Conservation (phyloP, 1,140 invertebrate genomes). For the Globodera rostochiensis region DNA sequence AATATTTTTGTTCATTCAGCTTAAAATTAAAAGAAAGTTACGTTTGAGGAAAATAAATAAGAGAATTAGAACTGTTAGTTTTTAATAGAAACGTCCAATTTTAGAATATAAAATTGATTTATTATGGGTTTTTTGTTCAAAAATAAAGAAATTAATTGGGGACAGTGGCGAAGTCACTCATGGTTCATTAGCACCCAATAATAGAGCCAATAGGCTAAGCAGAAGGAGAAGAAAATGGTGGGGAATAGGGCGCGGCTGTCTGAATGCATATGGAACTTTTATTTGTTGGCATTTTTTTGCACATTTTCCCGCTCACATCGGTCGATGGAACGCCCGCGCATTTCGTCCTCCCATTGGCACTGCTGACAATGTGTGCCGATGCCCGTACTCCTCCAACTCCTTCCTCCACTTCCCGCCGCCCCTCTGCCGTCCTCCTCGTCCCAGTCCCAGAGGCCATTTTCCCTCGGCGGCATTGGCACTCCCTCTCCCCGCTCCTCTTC, state of each 20-base stretch:
- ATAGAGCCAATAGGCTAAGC: conserved; percentile 31
- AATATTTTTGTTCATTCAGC: conserved; percentile 14
- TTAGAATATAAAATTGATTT: no score
- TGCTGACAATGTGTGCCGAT: conserved; percentile 19
- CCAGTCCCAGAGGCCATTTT: not conserved
- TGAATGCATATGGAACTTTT: not conserved
- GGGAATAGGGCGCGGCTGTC: conserved; percentile 37
- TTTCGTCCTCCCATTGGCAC: conserved; percentile 40
- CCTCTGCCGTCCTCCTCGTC: not conserved
- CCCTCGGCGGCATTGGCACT: conserved; percentile 7
- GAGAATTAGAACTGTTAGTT: not conserved
- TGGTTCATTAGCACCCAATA: conserved; percentile 21
- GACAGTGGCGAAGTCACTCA: not conserved
- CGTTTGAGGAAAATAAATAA: not conserved
- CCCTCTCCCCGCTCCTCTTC: not conserved
- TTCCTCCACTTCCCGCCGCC: not conserved
- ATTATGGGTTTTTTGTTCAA: no score
- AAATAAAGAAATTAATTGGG: not conserved
- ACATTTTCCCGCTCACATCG: conserved; percentile 33
- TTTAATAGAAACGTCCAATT: no score
- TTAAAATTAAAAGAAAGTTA: not conserved
- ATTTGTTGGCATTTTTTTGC: conserved; percentile 10
- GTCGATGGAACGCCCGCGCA: conserved; percentile 29
- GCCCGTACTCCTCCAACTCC: conserved; percentile 11
- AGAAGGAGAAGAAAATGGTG: conserved; percentile 33